Evolutionary conservation across 1,140 invertebrate genomes (phyloP).

Genomic region (Drosophila arizonae): DNA sequence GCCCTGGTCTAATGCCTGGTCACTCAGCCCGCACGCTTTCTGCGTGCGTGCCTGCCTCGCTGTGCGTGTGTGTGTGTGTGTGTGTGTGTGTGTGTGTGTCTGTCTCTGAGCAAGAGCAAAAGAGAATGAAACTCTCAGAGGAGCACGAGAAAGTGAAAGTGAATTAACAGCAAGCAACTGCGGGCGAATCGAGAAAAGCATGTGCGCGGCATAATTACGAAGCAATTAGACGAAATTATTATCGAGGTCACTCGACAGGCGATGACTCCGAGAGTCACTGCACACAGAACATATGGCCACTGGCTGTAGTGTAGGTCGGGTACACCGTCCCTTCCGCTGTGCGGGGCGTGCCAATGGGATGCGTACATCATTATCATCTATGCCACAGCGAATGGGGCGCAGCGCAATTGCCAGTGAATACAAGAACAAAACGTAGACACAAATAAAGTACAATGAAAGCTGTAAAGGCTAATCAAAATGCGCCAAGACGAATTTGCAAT

Average conservation of each 20-base stretch:
- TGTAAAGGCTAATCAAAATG: neutral
- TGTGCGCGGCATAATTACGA: conserved; percentile 80
- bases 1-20: neutral
- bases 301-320: neutral
- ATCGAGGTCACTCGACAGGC: conserved; percentile 62
- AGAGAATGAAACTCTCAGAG: conserved; percentile 21
- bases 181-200: conserved; percentile 74
- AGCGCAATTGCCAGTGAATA: conserved; percentile 45
- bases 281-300: conserved; percentile 64
- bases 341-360: conserved; percentile 59
- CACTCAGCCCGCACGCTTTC: conserved; percentile 13
- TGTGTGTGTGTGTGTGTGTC: neutral
- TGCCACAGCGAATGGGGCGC: conserved; percentile 34
- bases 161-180: conserved; percentile 65
- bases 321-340: neutral
- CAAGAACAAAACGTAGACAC: conserved; percentile 47
- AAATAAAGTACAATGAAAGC: conserved; percentile 26
- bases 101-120: conserved; percentile 7
- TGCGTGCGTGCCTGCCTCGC: neutral
- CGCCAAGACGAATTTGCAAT: neutral
- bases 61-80: neutral
- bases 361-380: conserved; percentile 71
- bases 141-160: conserved; percentile 36
- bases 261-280: conserved; percentile 7
- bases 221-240: conserved; percentile 81